Base-by-base conservation (phyloP, 2,113 vertebrate genomes). In the Cephalopholis sonnerati region DNA sequence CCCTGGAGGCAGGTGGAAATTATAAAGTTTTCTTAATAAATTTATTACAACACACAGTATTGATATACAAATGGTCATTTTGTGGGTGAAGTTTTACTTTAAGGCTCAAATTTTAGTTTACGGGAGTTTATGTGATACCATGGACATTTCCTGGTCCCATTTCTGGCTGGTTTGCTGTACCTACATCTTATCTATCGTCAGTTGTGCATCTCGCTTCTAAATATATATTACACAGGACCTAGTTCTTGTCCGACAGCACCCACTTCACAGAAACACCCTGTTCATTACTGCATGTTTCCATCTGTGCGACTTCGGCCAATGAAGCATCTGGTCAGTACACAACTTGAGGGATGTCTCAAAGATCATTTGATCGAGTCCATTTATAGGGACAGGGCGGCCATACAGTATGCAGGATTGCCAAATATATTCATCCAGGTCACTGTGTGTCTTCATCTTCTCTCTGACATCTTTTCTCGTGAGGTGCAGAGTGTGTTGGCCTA, bases 281-380 rank as follows among this genome's bases (percentile, higher is more conserved):
- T 74, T 85, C 22, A 70, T 82, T 53, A 50, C 77, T 79, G 67
- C 27, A 29, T 83, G 73, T 71, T 86, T 78, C 68, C 81, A 67
- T 82, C 77, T 74, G 87, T 57, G 59, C n/a, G 1, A 62, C 53
- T 29, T 53, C 74, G 50, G 74, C 57, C 69, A 74, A 27, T 65
- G 68, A 86, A 91, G 75, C 79, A 77, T 81, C 77, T 74, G 81
- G 71, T 84, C 74, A 71, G 68, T 59, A 20, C 59, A 62, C 57
- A 64, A 55, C 77, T 75, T 71, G 53, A 87, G 55, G 41, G 46
- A 65, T 58, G 50, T 85, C 62, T 87, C 79, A 5, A 75, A 84
- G 73, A 76, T 44, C 9, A 46, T 44, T 64, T 68, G 2, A 1
- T 20, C 7, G 64, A 58, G 78, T 84, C n/a, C 53, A 68, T 77